A percentile compares a stretch with the other conserved stretches of the same genome.
Evolutionary conservation across 2,888 invertebrate species (phyloP).

Genomic region (Acanthosepion esculentum): DNA sequence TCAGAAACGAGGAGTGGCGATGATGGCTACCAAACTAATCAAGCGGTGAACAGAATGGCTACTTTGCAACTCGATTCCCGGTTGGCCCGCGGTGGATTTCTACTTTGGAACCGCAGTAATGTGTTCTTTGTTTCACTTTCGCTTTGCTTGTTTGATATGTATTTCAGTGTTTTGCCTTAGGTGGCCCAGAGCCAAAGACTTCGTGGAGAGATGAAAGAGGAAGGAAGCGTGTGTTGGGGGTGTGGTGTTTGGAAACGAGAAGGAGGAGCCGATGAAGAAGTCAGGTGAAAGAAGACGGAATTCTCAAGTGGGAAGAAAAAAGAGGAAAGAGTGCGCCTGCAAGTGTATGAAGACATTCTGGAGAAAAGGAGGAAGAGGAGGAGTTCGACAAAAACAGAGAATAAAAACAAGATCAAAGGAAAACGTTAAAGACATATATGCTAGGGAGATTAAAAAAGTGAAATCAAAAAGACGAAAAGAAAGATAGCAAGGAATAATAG

Average conservation of each 20-base stretch:
- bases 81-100: not conserved
- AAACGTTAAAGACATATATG: no score
- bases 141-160: conserved; percentile 16
- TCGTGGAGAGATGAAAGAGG: not conserved
- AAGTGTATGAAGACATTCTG: not conserved
- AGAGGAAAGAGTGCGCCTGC: not conserved
- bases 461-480: no score
- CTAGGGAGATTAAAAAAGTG: no score
- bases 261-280: not conserved
- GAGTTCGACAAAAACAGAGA: not conserved
- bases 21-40: conserved; percentile 18
- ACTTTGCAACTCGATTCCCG: conserved; percentile 33
- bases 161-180: not conserved
- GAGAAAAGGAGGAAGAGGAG: not conserved
- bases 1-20: not conserved
- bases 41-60: conserved; percentile 22
- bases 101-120: not conserved
- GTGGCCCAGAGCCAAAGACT: not conserved
- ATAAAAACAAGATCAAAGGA: not conserved
- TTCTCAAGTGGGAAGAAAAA: not conserved
- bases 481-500: no score
- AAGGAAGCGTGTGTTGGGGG: not conserved
- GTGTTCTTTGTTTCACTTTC: conserved; percentile 14
- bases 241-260: not conserved
- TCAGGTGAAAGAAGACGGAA: not conserved